Evolutionary conservation across 2,797 vertebrate species (phyloP).

Genomic region (Cyprinodon diabolis): DNA sequence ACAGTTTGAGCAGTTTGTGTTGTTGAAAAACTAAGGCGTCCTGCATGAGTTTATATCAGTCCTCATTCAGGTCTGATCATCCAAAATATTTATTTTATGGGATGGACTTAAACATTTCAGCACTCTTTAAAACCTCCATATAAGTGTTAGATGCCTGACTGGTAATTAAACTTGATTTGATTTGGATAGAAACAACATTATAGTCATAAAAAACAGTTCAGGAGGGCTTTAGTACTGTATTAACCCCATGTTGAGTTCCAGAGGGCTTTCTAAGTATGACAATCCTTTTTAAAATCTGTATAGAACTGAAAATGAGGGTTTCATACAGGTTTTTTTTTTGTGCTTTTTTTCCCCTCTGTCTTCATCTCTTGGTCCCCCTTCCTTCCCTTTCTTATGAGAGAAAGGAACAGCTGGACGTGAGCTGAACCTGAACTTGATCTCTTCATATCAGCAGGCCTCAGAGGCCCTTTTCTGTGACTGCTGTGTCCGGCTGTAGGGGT

Average conservation of each 20-base stretch:
- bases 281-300: background rate
- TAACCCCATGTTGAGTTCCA: background rate
- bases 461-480: conserved; percentile 63
- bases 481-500: conserved; percentile 32
- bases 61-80: background rate
- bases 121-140: background rate
- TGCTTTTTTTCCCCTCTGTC: conserved; percentile 10
- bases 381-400: conserved; percentile 56
- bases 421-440: conserved; percentile 66
- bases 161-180: background rate
- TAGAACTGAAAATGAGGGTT: background rate
- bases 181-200: background rate
- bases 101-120: no score
- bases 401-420: conserved; percentile 78
- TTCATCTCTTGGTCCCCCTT: conserved; percentile 11
- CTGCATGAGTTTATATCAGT: background rate
- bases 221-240: no score
- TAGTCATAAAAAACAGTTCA: background rate
- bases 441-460: conserved; percentile 63
- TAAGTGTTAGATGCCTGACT: background rate
- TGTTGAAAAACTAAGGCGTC: background rate
- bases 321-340: background rate
- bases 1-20: background rate
- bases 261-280: background rate
- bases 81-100: background rate